Evolutionary conservation across 2,113 vertebrate species (phyloP).

Genomic region (Burhinus bistriatus): DNA sequence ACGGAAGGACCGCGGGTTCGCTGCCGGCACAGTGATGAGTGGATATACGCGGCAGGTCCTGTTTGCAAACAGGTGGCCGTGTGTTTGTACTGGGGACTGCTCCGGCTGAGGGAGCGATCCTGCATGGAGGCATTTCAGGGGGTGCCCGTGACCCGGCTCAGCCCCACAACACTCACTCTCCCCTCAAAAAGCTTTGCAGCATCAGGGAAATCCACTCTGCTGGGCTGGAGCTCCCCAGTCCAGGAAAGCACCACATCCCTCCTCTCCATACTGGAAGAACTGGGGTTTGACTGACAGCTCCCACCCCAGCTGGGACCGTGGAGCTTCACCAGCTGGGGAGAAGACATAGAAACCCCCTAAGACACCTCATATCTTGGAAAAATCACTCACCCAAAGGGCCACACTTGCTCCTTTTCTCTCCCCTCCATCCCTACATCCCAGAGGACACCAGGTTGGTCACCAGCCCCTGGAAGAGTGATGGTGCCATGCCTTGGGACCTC

Average conservation of each 20-base stretch:
- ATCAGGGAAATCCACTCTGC: rapidly evolving
- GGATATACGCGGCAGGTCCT: rapidly evolving
- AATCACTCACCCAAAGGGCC: neutral
- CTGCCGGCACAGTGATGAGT: rapidly evolving
- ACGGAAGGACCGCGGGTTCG: rapidly evolving
- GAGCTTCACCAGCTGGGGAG: neutral
- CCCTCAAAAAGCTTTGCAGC: neutral
- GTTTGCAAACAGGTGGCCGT: neutral
- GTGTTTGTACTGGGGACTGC: neutral
- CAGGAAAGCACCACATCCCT: rapidly evolving
- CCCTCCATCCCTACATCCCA: neutral
- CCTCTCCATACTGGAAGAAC: neutral
- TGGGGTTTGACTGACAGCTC: neutral
- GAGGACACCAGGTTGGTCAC: neutral
- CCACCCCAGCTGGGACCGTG: rapidly evolving
- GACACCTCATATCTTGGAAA: neutral
- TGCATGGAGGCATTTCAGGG: rapidly evolving
- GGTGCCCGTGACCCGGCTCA: neutral
- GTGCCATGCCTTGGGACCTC: rapidly evolving
- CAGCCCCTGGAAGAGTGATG: rapidly evolving
- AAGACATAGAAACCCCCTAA: neutral
- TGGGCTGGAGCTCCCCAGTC: neutral
- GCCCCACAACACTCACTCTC: rapidly evolving
- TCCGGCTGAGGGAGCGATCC: rapidly evolving
- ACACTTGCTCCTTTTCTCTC: rapidly evolving